Evolutionary conservation across 2,797 vertebrate genomes (phyloP).

Genomic region (Cynopterus sphinx): DNA sequence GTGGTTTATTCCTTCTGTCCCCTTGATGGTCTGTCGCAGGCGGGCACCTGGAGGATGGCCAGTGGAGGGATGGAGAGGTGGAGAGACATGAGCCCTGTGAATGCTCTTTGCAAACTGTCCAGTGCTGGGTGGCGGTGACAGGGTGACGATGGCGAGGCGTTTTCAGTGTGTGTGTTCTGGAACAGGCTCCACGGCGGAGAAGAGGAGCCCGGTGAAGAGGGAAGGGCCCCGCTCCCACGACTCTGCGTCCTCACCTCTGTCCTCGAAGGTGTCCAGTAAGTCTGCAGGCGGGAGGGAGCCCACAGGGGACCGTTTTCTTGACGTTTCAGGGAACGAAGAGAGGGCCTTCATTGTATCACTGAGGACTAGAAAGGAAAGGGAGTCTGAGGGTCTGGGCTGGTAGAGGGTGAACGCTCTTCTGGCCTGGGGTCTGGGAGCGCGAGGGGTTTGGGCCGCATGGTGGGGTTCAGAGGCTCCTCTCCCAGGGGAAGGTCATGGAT

Average conservation of each 20-base stretch:
- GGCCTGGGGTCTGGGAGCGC: background rate
- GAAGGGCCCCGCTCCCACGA: conserved; percentile 84
- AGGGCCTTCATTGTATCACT: background rate
- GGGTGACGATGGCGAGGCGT: fast-evolving
- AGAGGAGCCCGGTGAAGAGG: conserved; percentile 84
- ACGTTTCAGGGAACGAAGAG: background rate
- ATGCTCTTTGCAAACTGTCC: fast-evolving
- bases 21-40: background rate
- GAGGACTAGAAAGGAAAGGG: background rate
- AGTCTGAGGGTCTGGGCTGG: too few species aligned
- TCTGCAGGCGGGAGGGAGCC: background rate
- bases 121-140: fast-evolving
- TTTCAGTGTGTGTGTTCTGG: background rate
- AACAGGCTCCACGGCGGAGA: conserved; percentile 84
- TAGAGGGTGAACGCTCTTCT: background rate
- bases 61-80: background rate
- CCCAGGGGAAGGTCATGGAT: fast-evolving
- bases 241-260: conserved; percentile 84
- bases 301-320: fast-evolving
- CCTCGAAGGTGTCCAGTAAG: conserved; percentile 87
- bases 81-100: background rate
- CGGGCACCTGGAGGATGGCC: background rate
- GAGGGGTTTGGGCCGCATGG: background rate
- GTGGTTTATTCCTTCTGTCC: background rate
- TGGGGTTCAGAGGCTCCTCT: too few species aligned